Evolutionary conservation across 37 sponge, comb jelly and placozoan species (phyloP).

Genomic region (Spongilla lacustris): DNA sequence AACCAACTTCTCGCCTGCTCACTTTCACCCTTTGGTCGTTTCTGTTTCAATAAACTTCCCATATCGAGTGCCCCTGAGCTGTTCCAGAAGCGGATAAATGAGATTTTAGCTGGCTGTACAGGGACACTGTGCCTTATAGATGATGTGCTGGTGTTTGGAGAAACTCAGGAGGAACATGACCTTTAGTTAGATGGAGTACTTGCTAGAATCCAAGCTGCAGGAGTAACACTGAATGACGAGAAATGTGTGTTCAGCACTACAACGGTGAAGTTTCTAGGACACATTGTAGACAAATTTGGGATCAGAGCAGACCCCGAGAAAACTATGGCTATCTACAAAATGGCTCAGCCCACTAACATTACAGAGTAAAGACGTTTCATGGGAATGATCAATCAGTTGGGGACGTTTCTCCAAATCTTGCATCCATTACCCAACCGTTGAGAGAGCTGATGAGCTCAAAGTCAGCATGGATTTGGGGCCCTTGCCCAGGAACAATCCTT

Average conservation of each 20-base stretch:
- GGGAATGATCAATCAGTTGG: conserved; percentile 58
- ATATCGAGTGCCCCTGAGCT: conserved; percentile 42
- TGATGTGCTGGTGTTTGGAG: conserved; percentile 47
- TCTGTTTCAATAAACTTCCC: conserved; percentile 11
- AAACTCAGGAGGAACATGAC: conserved; percentile 46
- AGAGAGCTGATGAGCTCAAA: conserved; percentile 48
- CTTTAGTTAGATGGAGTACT: conserved; percentile 30
- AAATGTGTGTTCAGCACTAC: conserved; percentile 47
- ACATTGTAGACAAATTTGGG: conserved; percentile 30
- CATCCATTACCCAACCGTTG: conserved; percentile 35
- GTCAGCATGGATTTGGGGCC: conserved; percentile 49
- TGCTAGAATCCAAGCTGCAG: conserved; percentile 22
- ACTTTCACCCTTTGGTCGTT: conserved; percentile 41
- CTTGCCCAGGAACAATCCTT: conserved; percentile 31
- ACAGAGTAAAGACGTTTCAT: conserved; percentile 42
- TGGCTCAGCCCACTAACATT: conserved; percentile 16
- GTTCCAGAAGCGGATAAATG: conserved; percentile 34
- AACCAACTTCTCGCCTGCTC: conserved; percentile 6
- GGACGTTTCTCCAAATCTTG: conserved; percentile 37
- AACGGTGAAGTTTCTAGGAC: conserved; percentile 32
- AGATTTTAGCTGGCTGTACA: conserved; percentile 36
- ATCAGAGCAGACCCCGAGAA: conserved; percentile 51
- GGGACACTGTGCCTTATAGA: conserved; percentile 50
- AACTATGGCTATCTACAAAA: conserved; percentile 26
- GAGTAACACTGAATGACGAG: conserved; percentile 36